Evolutionary conservation across 2,888 invertebrate species (phyloP).

Genomic region (Calliphora vomitoria): DNA sequence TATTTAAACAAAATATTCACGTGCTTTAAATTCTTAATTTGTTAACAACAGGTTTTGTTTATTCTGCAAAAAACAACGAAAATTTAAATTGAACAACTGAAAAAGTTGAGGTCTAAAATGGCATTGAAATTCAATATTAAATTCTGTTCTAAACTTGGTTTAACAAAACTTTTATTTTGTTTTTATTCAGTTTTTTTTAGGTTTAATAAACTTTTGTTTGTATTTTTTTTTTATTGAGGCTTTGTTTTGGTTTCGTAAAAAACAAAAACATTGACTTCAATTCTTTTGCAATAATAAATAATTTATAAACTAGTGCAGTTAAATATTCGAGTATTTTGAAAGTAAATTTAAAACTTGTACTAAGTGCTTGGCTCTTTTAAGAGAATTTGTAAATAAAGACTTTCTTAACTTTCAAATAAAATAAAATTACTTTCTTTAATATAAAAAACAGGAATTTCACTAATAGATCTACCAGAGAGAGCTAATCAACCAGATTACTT

Average conservation of each 20-base stretch:
- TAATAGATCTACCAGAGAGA: too few species aligned
- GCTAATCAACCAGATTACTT: too few species aligned
- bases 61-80: background rate
- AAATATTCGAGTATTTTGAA: background rate
- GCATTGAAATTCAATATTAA: constrained; percentile 8
- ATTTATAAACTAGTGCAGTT: background rate
- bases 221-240: background rate
- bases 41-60: background rate
- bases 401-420: too few species aligned
- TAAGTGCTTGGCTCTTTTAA: too few species aligned
- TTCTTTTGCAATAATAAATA: background rate
- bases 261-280: constrained; percentile 18
- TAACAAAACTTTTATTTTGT: constrained; percentile 29
- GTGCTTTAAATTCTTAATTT: constrained; percentile 52
- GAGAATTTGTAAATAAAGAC: too few species aligned
- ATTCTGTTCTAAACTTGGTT: constrained; percentile 18
- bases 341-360: background rate
- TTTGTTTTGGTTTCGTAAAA: background rate
- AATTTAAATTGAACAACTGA: background rate
- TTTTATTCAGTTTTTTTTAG: background rate
- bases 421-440: background rate
- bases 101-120: constrained; percentile 12
- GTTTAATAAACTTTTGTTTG: background rate
- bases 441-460: too few species aligned
- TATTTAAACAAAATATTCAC: constrained; percentile 8